Base-by-base conservation (phyloP, 2,797 vertebrate species). In the Phoxinus dragarum region DNA sequence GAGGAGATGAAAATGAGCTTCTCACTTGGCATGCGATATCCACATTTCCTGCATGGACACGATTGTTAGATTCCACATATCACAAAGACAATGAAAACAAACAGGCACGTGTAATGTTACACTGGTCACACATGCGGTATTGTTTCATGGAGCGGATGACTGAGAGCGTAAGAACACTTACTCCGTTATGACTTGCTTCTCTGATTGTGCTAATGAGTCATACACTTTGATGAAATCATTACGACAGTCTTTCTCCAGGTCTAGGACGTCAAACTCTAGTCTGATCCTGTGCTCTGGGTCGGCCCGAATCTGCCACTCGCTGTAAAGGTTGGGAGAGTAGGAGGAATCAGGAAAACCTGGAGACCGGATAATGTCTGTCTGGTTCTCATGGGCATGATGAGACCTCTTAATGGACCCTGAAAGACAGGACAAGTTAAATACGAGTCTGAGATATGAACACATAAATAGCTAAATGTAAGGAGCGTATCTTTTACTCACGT, bases 1-100 rank as follows among this genome's bases (percentile, higher is more conserved):
- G 98, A 99, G 42, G 98, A 98, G 82, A 97, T 77, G 92, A 97
- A 97, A 89, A 96, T 96, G 89, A 98, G 89, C 5, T 96, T 97
- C 86, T 95, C 94, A 0, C 93, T 96, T 16, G 96, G 95, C 1
- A 91, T 88, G 4, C 94, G 95, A 84, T 89, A 93, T 31, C 97
- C 97, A 86, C 97, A 99, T 84, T 97, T 94, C 91, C 98, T 99
- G 80, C 36, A 73, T 54, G 59, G 76, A 81, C n/a, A 89, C 21
- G 67, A 40, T 71, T 17, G 21, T 87, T 80, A 75, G 52, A 47
- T 52, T 66, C 31, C 17, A 44, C 12, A 74, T 34, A 54, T 40
- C 5, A 44, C 9, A 78, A 16, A 19, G 42, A 31, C 5, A 72
- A 44, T 61, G 1, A 67, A 49, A 31, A 76, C 42, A 66, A 17